phyloP scores from a whole-genome alignment of 2,113 vertebrate species.

The Budorcas taxicolor region DNA sequence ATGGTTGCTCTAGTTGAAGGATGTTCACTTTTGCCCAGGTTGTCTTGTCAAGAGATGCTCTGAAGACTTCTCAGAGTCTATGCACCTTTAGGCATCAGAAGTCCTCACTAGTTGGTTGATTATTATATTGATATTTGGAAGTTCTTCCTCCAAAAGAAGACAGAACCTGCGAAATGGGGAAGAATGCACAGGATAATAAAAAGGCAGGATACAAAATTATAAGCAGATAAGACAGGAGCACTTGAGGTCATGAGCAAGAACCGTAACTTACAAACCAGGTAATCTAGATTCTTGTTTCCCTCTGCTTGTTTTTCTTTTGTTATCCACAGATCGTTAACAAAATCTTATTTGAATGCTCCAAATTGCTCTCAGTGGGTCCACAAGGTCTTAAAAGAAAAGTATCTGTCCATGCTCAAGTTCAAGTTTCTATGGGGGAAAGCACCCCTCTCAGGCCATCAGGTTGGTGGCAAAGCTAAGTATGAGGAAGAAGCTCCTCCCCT shows the following conservation, averaged over 20 bases:
- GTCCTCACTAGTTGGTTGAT: not conserved
- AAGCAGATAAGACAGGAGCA: not conserved
- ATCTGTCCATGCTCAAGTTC: not conserved
- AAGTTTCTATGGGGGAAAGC: not conserved
- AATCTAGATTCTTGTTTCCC: not conserved
- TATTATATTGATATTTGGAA: not conserved
- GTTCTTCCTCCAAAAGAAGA: not conserved
- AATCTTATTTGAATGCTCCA: not conserved
- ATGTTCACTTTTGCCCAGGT: not conserved
- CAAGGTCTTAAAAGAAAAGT: not conserved
- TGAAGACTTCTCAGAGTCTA: not conserved
- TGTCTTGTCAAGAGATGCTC: not conserved
- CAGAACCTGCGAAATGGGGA: not conserved
- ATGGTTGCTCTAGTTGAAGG: not conserved
- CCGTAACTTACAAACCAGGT: not conserved
- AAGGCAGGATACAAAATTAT: not conserved
- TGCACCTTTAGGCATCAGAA: not conserved
- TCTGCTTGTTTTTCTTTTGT: not conserved
- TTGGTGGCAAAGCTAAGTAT: not conserved
- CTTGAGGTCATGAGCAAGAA: not conserved
- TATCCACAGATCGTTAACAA: not conserved
- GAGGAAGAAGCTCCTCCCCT: not conserved
- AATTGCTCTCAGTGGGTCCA: not conserved
- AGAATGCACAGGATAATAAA: not conserved
- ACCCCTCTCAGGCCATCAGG: not conserved